Conservation (phyloP, 2,113 vertebrate species). For the Salvator merianae region DNA sequence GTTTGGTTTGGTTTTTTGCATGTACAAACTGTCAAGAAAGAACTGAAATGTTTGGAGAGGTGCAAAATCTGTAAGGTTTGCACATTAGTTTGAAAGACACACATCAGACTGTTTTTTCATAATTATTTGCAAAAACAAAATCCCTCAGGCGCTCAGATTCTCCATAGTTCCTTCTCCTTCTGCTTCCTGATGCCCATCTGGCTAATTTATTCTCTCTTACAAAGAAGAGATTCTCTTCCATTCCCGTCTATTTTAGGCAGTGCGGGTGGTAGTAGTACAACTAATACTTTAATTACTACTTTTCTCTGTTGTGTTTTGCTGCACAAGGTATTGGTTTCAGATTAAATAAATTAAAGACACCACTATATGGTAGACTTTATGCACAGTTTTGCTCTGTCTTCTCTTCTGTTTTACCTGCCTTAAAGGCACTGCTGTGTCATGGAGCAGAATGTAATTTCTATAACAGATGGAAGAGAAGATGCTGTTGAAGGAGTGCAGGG, state of each 20-base stretch:
- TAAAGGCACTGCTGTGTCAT: not conserved
- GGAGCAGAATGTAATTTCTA: not conserved
- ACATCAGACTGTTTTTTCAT: not conserved
- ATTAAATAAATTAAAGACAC: constrained; percentile 19
- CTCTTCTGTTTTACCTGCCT: not conserved
- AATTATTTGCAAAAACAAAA: not conserved
- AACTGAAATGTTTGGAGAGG: not conserved
- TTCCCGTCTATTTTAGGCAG: not conserved
- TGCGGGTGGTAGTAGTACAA: not conserved
- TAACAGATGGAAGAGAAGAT: not conserved
- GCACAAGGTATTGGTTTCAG: not conserved
- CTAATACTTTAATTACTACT: not conserved
- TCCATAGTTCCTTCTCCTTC: not conserved
- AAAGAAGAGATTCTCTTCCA: not conserved
- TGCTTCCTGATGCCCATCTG: no score
- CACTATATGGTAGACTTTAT: not conserved
- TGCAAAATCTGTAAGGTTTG: not conserved
- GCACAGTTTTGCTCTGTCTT: not conserved
- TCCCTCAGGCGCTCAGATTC: not conserved
- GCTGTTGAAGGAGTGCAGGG: no score
- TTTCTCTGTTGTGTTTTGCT: not conserved
- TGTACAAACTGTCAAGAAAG: not conserved
- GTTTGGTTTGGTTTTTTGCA: not conserved
- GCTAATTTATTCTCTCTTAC: not conserved
- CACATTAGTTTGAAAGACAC: not conserved